phyloP scores from a whole-genome alignment of 2,797 vertebrate genomes.

The Phrynocephalus forsythii region DNA sequence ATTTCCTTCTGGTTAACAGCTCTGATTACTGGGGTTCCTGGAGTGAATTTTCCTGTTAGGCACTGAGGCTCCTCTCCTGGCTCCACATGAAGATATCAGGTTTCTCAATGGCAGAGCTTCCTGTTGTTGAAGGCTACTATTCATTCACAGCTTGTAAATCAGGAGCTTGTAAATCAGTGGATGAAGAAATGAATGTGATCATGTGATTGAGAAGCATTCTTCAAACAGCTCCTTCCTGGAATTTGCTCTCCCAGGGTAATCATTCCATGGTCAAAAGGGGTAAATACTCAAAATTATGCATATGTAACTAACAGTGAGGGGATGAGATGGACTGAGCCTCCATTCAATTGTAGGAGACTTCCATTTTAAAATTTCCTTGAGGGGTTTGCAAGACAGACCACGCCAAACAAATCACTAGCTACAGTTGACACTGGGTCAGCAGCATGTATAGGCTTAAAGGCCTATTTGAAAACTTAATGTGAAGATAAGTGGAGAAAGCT shows the following conservation, averaged over 20 bases:
- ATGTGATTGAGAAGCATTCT: slow-evolving; percentile 70
- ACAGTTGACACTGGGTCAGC: slow-evolving; percentile 36
- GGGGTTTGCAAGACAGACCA: background rate
- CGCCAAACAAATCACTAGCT: slow-evolving; percentile 34
- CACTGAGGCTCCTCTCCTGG: slow-evolving; percentile 77
- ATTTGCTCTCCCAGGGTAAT: slow-evolving; percentile 75
- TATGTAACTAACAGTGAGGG: slow-evolving; percentile 63
- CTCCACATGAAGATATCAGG: slow-evolving; percentile 79
- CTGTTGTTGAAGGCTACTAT: slow-evolving; percentile 85
- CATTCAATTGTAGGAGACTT: slow-evolving; percentile 52
- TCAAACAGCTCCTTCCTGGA: slow-evolving; percentile 78
- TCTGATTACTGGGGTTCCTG: slow-evolving; percentile 82
- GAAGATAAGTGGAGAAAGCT: slow-evolving; percentile 17
- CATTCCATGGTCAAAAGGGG: slow-evolving; percentile 63
- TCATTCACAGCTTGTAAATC: slow-evolving; percentile 88
- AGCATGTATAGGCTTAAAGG: slow-evolving; percentile 2
- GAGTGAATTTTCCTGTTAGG: slow-evolving; percentile 80
- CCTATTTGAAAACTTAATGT: background rate
- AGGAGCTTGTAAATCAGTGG: slow-evolving; percentile 83
- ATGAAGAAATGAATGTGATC: slow-evolving; percentile 80
- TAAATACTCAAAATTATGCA: slow-evolving; percentile 75
- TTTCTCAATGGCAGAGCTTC: slow-evolving; percentile 82
- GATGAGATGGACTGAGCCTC: slow-evolving; percentile 62
- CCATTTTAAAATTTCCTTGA: slow-evolving; percentile 3
- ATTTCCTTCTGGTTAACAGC: slow-evolving; percentile 84